These are phyloP conservation scores for Campoplex nolae DNA, from an alignment of 2,888 invertebrate genomes.

Conservation along the genomic window DNA sequence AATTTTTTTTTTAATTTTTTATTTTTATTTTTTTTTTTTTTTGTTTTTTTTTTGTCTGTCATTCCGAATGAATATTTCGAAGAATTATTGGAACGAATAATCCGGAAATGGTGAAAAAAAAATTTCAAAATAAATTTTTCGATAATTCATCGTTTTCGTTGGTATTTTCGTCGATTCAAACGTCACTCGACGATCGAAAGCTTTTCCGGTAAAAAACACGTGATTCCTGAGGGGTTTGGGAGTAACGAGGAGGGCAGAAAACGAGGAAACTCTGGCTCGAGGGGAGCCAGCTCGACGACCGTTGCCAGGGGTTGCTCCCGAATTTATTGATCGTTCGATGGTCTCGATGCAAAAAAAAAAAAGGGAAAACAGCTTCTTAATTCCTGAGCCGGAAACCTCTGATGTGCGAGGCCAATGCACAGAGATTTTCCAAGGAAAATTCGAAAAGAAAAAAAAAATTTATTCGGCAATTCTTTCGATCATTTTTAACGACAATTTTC, in stretches of 20 bases:
- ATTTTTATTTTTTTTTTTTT: not conserved
- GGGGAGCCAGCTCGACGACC: conserved; percentile 25
- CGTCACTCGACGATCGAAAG: not conserved
- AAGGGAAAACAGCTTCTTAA: conserved; percentile 34
- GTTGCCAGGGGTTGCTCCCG: conserved; percentile 65
- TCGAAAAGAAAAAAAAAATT: not conserved
- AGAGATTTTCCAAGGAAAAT: conserved; percentile 1
- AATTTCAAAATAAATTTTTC: not conserved
- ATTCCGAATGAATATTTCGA: not conserved
- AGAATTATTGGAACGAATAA: not conserved
- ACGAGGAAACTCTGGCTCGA: not conserved
- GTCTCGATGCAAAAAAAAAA: conserved; percentile 42
- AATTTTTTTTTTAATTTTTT: not conserved
- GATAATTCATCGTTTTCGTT: not conserved
- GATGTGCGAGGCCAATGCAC: not conserved
- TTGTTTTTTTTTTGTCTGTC: not conserved
- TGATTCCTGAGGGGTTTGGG: conserved; percentile 34
- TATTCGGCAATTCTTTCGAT: not conserved
- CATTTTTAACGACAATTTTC: not conserved
- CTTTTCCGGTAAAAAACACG: conserved; percentile 3
- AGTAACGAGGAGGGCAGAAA: conserved; percentile 32
- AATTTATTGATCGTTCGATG: conserved; percentile 70
- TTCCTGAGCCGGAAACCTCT: conserved; percentile 64
- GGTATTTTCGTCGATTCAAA: not conserved
- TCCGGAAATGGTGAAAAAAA: not conserved